These are phyloP conservation scores for Phyllotreta striolata DNA, from an alignment of 2,888 invertebrate species.

Conservation along the genomic window DNA sequence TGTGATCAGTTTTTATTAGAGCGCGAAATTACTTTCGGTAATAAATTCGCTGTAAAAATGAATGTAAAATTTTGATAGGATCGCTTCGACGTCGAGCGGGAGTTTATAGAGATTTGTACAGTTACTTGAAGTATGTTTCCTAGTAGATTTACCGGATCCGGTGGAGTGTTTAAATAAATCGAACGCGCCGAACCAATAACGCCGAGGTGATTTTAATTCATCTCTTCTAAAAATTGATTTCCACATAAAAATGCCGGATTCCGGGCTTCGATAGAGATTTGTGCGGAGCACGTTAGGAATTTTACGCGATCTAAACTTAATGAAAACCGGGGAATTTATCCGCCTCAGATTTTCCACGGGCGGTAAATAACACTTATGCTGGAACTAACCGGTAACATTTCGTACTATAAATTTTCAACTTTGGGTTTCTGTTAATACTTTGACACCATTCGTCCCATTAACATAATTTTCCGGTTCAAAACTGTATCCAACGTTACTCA, in stretches of 20 bases:
- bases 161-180: too few relatives aligned
- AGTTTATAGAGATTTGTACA: too few relatives aligned
- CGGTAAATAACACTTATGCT: slow-evolving; percentile 18
- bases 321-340: slow-evolving; percentile 20
- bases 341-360: slow-evolving; percentile 15
- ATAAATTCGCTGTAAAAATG: too few relatives aligned
- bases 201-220: slow-evolving; percentile 3
- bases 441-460: slow-evolving; percentile 38
- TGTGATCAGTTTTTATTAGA: too few relatives aligned
- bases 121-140: too few relatives aligned
- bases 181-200: too few relatives aligned
- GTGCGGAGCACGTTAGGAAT: slow-evolving; percentile 14
- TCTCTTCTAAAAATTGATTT: slow-evolving; percentile 4
- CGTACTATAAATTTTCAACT: slow-evolving; percentile 29
- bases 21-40: too few relatives aligned
- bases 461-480: slow-evolving; percentile 36
- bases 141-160: too few relatives aligned
- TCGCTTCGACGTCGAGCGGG: too few relatives aligned
- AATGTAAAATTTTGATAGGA: too few relatives aligned
- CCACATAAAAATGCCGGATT: slow-evolving; percentile 6
- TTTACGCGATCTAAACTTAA: slow-evolving; percentile 20
- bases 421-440: slow-evolving; percentile 37
- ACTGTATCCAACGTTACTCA: slow-evolving; percentile 32
- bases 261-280: slow-evolving; percentile 12
- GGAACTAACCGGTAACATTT: slow-evolving; percentile 11